These are phyloP conservation scores for Archocentrus centrarchus DNA, from an alignment of 2,113 vertebrate species.

Conservation along the genomic window DNA sequence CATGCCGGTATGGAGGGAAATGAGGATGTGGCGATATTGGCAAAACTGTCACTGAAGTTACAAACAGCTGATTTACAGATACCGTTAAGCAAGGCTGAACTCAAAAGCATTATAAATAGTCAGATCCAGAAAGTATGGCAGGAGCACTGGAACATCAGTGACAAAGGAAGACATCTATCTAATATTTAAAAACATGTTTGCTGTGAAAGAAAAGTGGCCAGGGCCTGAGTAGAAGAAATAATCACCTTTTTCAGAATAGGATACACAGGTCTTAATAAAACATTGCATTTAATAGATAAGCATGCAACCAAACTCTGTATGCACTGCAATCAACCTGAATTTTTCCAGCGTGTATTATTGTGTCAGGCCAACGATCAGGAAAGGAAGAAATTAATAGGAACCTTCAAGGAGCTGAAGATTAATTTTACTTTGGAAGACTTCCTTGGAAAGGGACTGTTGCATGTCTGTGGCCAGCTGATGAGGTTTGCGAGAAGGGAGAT, in stretches of 20 bases:
- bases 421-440: not conserved
- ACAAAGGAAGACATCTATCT: no score
- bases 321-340: not conserved
- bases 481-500: not conserved
- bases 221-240: not conserved
- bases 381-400: not conserved
- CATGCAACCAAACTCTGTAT: not conserved
- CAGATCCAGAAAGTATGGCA: no score
- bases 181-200: no score
- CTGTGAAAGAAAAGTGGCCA: no score
- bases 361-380: fast-evolving
- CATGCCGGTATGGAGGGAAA: no score
- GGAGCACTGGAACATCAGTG: no score
- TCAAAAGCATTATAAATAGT: no score
- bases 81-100: no score
- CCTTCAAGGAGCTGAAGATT: not conserved
- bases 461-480: not conserved
- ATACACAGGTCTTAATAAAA: not conserved
- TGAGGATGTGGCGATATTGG: no score
- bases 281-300: not conserved
- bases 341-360: not conserved
- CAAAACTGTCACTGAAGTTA: no score
- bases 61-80: no score
- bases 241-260: no score
- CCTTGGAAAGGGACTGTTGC: not conserved